These are phyloP conservation scores for Chinchilla lanigera DNA, from an alignment of 2,113 vertebrate genomes.

Conservation along the genomic window DNA sequence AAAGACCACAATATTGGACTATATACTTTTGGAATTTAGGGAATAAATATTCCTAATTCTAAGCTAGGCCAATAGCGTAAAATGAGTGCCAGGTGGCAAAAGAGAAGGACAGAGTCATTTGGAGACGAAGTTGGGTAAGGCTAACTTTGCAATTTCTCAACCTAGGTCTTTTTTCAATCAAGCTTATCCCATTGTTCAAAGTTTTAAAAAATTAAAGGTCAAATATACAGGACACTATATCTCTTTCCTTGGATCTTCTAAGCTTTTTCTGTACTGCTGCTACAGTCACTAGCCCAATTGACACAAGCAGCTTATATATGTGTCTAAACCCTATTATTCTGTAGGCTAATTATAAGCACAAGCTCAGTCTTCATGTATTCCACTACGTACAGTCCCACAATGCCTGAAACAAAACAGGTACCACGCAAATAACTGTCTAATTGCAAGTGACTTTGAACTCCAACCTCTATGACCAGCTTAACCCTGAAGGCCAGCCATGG, in stretches of 20 bases:
- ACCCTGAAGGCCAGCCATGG: neutral
- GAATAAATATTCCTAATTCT: neutral
- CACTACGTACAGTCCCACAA: neutral
- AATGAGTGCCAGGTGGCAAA: neutral
- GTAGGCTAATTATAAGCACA: neutral
- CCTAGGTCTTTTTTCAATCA: neutral
- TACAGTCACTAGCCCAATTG: neutral
- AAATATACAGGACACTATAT: neutral
- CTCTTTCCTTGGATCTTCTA: neutral
- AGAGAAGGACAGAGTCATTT: neutral
- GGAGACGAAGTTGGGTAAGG: neutral
- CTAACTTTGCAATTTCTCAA: neutral
- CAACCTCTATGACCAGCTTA: neutral
- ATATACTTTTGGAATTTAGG: neutral
- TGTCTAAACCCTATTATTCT: neutral
- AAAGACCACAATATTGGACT: neutral
- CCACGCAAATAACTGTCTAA: neutral
- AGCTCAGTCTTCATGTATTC: neutral
- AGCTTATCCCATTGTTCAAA: neutral
- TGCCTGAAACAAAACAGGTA: neutral
- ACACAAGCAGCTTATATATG: neutral
- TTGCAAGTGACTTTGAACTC: conserved; percentile 22
- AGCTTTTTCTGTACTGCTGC: neutral
- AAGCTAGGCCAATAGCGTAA: neutral
- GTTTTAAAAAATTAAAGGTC: neutral